These are phyloP conservation scores for Poicephalus meyeri DNA, from an alignment of 2,113 vertebrate genomes.

Conservation along the genomic window DNA sequence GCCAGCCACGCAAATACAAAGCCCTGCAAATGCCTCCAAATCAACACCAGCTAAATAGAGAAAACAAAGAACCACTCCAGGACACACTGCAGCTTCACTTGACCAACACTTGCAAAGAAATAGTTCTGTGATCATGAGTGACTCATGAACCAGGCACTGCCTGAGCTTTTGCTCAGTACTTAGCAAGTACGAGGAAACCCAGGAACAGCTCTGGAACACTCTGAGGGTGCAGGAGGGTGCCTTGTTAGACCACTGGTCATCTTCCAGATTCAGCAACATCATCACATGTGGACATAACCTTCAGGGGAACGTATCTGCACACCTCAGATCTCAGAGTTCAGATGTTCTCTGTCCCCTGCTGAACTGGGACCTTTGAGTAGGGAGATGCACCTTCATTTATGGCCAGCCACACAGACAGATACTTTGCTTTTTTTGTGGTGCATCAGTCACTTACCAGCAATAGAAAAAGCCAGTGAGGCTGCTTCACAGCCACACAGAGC, in stretches of 20 bases:
- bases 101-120: neutral
- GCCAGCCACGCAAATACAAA: neutral
- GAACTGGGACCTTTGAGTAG: neutral
- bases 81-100: neutral
- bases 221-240: fast-evolving
- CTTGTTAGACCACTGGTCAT: neutral
- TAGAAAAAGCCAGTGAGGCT: neutral
- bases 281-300: neutral
- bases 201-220: neutral
- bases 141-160: neutral
- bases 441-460: neutral
- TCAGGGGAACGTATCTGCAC: neutral
- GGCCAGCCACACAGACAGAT: neutral
- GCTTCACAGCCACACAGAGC: neutral
- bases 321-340: neutral
- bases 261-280: neutral
- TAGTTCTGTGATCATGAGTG: neutral
- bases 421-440: neutral
- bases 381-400: neutral
- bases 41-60: neutral
- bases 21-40: neutral
- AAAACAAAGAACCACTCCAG: neutral
- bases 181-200: neutral
- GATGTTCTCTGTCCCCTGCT: neutral
- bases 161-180: neutral